phyloP scores from a whole-genome alignment of 2,888 invertebrate species.

The Agrenia bidenticulata region DNA sequence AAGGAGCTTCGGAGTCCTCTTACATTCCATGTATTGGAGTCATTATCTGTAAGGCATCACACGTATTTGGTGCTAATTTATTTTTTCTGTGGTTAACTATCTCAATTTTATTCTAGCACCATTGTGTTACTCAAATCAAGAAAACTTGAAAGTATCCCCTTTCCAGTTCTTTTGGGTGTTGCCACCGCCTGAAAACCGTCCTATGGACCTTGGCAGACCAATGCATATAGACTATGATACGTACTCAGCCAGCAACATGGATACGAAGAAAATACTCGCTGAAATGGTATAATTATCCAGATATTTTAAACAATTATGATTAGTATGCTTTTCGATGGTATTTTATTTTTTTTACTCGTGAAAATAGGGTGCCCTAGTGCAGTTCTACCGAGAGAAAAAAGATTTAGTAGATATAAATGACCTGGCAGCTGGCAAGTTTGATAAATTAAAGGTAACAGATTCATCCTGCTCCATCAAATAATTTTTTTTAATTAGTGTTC shows the following conservation, averaged over 20 bases:
- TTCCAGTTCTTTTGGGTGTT: conserved; percentile 90
- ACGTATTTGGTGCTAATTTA: too few species aligned
- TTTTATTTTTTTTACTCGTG: conserved; percentile 13
- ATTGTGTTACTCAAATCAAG: conserved; percentile 68
- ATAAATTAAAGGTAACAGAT: conserved; percentile 47
- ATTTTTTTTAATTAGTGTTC: background rate
- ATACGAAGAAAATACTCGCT: conserved; percentile 45
- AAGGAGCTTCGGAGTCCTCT: conserved; percentile 84
- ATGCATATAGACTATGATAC: conserved; percentile 76
- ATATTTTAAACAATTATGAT: background rate
- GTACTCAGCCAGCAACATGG: conserved; percentile 44
- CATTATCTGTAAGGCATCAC: conserved; percentile 90
- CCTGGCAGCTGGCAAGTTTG: conserved; percentile 45
- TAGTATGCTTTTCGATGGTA: too few species aligned
- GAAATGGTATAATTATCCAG: conserved; percentile 39
- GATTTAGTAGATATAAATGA: conserved; percentile 51
- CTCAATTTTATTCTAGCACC: conserved; percentile 68
- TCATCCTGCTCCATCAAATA: background rate
- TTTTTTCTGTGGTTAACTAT: background rate
- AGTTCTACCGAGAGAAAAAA: conserved; percentile 52
- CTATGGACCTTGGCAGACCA: conserved; percentile 88
- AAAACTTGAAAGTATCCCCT: conserved; percentile 66
- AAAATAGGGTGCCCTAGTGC: conserved; percentile 45
- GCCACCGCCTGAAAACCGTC: conserved; percentile 91
- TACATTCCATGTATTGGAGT: conserved; percentile 91